phyloP scores from a whole-genome alignment of 2,113 vertebrate species.

The Centropus bengalensis region DNA sequence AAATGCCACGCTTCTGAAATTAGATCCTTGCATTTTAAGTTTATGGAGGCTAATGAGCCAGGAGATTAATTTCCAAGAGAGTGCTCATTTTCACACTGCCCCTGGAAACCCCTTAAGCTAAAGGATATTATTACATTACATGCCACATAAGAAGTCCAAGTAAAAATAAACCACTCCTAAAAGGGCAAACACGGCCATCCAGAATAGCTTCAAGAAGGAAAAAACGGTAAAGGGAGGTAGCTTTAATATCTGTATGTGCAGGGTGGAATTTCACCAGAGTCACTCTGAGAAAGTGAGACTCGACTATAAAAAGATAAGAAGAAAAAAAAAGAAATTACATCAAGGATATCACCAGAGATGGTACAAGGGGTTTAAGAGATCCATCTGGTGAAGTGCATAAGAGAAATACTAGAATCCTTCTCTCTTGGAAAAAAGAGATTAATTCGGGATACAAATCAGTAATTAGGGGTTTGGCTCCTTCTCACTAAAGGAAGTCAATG shows the following conservation, averaged over 20 bases:
- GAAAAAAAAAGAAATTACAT: background rate
- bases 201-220: background rate
- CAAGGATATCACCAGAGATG: constrained; percentile 10
- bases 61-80: background rate
- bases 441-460: constrained; percentile 12
- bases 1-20: background rate
- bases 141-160: background rate
- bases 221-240: background rate
- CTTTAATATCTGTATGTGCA: background rate
- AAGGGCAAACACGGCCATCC: background rate
- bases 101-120: background rate
- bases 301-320: background rate
- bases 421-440: background rate
- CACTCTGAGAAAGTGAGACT: background rate
- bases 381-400: constrained; percentile 5
- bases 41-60: background rate
- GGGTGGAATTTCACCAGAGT: background rate
- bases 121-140: background rate
- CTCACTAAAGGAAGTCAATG: background rate
- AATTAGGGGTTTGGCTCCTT: background rate
- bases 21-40: background rate
- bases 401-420: background rate
- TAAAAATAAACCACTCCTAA: background rate
- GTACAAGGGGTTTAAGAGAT: background rate
- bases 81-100: background rate